phyloP scores from a whole-genome alignment of 1,140 invertebrate species.

The Sinella curviseta region DNA sequence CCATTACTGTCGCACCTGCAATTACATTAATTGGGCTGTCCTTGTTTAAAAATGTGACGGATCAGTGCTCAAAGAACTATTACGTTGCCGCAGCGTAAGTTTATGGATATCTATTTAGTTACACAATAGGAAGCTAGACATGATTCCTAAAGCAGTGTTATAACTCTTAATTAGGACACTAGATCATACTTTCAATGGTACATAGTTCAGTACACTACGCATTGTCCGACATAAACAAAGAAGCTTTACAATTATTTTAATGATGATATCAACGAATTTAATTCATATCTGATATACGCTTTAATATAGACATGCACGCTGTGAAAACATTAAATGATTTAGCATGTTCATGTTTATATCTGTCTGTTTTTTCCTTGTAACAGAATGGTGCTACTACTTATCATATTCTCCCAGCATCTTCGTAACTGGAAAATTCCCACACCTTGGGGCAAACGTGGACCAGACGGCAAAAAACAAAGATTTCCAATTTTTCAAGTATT shows the following conservation, averaged over 20 bases:
- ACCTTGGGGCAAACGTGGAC: conserved; percentile 61
- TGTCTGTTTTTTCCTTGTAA: not conserved
- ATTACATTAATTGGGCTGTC: conserved; percentile 77
- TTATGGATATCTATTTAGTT: too few relatives aligned
- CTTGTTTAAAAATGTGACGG: conserved; percentile 73
- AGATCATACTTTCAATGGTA: not conserved
- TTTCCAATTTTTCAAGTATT: conserved; percentile 81
- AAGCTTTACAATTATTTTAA: too few relatives aligned
- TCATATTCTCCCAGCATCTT: conserved; percentile 81
- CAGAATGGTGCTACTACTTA: conserved; percentile 76
- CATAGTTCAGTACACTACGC: too few relatives aligned
- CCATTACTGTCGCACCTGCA: conserved; percentile 77
- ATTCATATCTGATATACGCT: too few relatives aligned
- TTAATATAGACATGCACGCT: too few relatives aligned
- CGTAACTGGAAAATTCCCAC: conserved; percentile 69
- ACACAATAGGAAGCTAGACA: too few relatives aligned
- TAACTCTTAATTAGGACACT: conserved; percentile 1
- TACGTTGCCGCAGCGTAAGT: conserved; percentile 72
- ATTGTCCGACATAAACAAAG: too few relatives aligned
- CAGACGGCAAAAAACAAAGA: conserved; percentile 56
- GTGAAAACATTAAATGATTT: too few relatives aligned
- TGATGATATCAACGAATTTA: too few relatives aligned
- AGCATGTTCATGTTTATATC: not conserved
- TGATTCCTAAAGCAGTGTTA: too few relatives aligned
- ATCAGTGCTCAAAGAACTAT: conserved; percentile 76